phyloP scores from a whole-genome alignment of 2,888 invertebrate genomes.

The Agriopis marginaria region DNA sequence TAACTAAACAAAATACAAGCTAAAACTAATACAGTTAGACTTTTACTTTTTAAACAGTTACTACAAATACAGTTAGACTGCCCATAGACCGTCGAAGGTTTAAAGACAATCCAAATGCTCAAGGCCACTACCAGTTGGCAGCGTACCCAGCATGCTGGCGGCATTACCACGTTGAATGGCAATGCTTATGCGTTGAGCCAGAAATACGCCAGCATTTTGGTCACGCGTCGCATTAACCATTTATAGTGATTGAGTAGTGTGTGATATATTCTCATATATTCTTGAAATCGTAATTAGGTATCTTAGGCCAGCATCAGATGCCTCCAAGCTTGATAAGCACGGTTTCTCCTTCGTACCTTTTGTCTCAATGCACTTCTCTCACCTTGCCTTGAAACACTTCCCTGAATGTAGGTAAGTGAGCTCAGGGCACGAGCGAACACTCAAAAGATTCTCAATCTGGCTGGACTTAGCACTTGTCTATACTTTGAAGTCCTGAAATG shows the following conservation, averaged over 20 bases:
- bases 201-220: too few relatives aligned
- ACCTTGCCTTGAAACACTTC: conserved; percentile 24
- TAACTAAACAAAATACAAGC: too few relatives aligned
- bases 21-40: too few relatives aligned
- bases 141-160: too few relatives aligned
- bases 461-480: conserved; percentile 10
- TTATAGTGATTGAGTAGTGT: not conserved
- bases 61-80: too few relatives aligned
- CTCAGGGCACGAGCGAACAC: conserved; percentile 27
- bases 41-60: too few relatives aligned
- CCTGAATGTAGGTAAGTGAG: conserved; percentile 34
- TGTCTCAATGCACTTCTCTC: conserved; percentile 37
- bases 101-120: too few relatives aligned
- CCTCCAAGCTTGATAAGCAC: conserved; percentile 52
- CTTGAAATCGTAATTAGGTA: conserved; percentile 1
- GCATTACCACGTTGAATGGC: too few relatives aligned
- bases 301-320: conserved; percentile 48
- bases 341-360: conserved; percentile 35
- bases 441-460: conserved; percentile 25
- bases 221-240: too few relatives aligned
- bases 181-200: too few relatives aligned
- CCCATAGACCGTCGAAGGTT: too few relatives aligned
- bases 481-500: conserved; percentile 32
- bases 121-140: too few relatives aligned
- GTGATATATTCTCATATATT: not conserved